Evolutionary conservation across 2,797 vertebrate genomes (phyloP).

Genomic region (Manis pentadactyla): DNA sequence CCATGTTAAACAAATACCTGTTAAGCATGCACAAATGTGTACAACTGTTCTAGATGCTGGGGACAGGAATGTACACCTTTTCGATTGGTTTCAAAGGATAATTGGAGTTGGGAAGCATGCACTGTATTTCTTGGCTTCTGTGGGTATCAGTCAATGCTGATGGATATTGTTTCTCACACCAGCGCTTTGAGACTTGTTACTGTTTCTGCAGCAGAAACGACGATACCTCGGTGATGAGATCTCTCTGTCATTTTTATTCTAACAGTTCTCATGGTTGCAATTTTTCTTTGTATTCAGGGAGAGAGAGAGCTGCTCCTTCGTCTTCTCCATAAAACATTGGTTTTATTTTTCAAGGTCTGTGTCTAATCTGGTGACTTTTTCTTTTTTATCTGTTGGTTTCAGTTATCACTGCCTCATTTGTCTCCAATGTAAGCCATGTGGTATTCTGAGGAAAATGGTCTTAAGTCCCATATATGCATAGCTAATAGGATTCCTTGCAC

Average conservation of each 20-base stretch:
- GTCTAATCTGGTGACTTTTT: neutral
- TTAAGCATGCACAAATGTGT: too few species aligned
- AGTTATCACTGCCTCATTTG: neutral
- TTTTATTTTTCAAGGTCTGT: neutral
- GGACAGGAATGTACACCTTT: too few species aligned
- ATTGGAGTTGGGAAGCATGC: neutral
- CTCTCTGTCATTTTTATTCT: neutral
- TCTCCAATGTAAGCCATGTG: too few species aligned
- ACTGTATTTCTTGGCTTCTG: neutral
- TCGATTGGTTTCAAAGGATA: neutral
- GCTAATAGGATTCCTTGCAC: accelerated
- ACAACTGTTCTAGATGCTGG: neutral
- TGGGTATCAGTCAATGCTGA: too few species aligned
- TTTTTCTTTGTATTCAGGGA: neutral
- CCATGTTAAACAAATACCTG: neutral
- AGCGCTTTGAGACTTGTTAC: accelerated
- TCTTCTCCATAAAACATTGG: too few species aligned
- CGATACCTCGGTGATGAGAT: accelerated
- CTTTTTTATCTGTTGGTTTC: neutral
- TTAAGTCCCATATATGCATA: accelerated
- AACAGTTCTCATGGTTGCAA: neutral
- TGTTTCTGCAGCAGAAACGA: neutral
- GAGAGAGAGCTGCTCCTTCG: neutral
- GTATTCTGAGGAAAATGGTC: too few species aligned
- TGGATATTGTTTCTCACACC: neutral